Evolutionary conservation across 2,113 vertebrate species (phyloP), one percentile per base, ranked within the genome.

Genomic region (Caretta caretta): DNA sequence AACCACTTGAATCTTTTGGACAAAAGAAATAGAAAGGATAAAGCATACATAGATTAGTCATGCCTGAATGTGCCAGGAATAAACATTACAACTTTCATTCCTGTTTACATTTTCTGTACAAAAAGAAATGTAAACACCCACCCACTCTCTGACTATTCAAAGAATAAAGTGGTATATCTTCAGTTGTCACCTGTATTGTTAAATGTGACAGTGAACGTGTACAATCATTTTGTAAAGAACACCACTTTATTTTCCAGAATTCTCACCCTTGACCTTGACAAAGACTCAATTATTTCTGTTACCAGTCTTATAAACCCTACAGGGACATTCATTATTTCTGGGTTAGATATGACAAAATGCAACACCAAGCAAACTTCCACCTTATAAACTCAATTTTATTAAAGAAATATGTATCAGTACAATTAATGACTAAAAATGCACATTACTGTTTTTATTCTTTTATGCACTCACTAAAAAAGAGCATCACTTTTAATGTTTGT

Each of bases 271-370:
- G n/a, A 83, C 10, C 14, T 80, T 88, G 75, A 90, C 10, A 38
- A 93, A 85, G 84, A 17, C 8, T 59, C 62, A 89, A 69, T 84
- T 87, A 87, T 90, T 31, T 57, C 46, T 48, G 31, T 27, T 75
- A 54, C 56, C 57, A 69, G 8, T 54, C 35, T 81, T 76, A 42
- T 82, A 56, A 92, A 91, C 25, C 8, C 6, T 56, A 54, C 22
- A 12, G 9, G 35, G 42, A 69, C 25, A 42, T 62, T 90, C 88
- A 87, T 95, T 92, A 54, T 80, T 35, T 57, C 80, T 24, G 5
- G 14, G 84, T 56, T 29, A 94, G 89, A 93, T 59, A 48, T 86
- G 56, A 90, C 80, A 91, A 94, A 93, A 89, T 72, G 84, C n/a
- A 87, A 91, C 29, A 79, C 0, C 17, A 87, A 38, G 19, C 79